These are phyloP conservation scores for Porites australiensis DNA, from an alignment of 64 coral and sea anemone species.

Conservation along the genomic window DNA sequence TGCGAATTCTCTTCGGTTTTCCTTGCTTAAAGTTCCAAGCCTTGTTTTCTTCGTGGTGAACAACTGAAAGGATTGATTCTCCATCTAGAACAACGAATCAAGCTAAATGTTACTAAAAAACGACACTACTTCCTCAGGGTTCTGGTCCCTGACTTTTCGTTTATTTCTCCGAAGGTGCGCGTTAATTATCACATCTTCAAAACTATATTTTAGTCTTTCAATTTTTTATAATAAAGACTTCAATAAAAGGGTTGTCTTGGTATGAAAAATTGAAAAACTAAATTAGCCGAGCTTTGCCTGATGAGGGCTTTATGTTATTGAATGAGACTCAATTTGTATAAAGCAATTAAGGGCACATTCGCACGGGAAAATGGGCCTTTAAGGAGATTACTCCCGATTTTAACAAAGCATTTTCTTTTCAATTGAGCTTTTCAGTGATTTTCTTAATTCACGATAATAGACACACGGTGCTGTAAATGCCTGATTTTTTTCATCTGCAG, in stretches of 20 bases:
- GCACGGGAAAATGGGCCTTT: slow-evolving; percentile 2
- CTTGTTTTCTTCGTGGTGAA: slow-evolving; percentile 73
- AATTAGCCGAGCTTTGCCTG: slow-evolving; percentile 41
- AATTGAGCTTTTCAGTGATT: not conserved
- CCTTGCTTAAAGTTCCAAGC: slow-evolving; percentile 83
- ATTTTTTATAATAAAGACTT: not conserved
- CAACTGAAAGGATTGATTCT: slow-evolving; percentile 52
- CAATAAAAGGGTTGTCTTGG: slow-evolving; percentile 14
- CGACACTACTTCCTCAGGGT: too few species aligned
- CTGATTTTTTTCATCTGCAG: not conserved
- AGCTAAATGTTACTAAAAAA: too few species aligned
- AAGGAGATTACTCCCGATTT: slow-evolving; percentile 3
- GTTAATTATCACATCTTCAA: not conserved
- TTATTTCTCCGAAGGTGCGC: too few species aligned
- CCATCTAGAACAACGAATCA: slow-evolving; percentile 49
- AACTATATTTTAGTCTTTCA: not conserved
- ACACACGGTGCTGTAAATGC: not conserved
- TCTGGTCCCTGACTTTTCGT: too few species aligned
- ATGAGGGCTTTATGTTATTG: slow-evolving; percentile 52
- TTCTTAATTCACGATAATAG: not conserved
- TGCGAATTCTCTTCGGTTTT: slow-evolving; percentile 78
- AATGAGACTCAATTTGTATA: slow-evolving; percentile 32
- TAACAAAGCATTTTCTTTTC: not conserved
- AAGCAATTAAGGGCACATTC: slow-evolving; percentile 24
- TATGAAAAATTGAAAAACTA: slow-evolving; percentile 46